Evolutionary conservation across 2,888 invertebrate genomes (phyloP).

Genomic region (Lypha dubia): DNA sequence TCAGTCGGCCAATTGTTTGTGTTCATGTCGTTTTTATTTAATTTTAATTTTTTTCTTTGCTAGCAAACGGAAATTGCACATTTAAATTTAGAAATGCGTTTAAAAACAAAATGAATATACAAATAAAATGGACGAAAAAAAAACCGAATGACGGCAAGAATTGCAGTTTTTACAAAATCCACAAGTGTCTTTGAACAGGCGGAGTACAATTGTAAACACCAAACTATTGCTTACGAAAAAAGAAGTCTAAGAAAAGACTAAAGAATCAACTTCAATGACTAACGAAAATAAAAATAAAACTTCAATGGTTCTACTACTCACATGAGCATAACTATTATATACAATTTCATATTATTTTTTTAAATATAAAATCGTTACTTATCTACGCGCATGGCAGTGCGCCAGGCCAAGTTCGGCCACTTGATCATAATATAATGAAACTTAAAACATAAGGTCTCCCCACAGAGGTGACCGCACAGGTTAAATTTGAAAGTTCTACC

Average conservation of each 20-base stretch:
- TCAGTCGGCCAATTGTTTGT: conserved; percentile 38
- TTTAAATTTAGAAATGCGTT: conserved; percentile 58
- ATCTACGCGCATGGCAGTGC: no score
- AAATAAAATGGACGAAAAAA: background rate
- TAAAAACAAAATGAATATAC: background rate
- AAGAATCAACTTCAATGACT: no score
- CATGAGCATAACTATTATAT: background rate
- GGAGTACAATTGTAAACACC: no score
- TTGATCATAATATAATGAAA: no score
- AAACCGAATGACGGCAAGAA: background rate
- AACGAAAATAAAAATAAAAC: no score
- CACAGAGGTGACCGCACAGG: no score
- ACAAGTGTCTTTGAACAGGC: background rate
- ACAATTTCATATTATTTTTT: no score
- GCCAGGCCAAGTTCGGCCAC: no score
- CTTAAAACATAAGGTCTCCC: no score
- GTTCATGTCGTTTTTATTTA: conserved; percentile 17
- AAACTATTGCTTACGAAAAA: background rate
- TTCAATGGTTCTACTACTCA: background rate
- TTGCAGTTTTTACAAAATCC: background rate
- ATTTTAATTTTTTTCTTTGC: conserved; percentile 15
- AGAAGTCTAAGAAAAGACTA: background rate
- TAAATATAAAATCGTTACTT: no score
- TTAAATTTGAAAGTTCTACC: no score
- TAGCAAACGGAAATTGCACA: conserved; percentile 59